Base-by-base conservation (phyloP, 2,113 vertebrate genomes). In the Ailuropoda melanoleuca region DNA sequence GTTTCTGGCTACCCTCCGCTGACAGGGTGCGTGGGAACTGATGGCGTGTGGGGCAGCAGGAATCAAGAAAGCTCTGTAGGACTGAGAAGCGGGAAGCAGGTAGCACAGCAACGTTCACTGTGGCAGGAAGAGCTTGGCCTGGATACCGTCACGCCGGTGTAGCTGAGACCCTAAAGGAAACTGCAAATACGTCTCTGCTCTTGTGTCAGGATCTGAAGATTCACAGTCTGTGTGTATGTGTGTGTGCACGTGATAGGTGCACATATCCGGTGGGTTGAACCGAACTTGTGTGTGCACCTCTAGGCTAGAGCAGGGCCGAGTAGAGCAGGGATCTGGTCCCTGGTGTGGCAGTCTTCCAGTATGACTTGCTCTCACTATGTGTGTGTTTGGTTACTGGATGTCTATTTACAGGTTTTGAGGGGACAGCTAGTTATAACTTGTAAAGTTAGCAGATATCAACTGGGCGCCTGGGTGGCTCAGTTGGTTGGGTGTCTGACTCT, bases 161-260 rank as follows among this genome's bases (percentile, higher is more conserved):
- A 31, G 81, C n/a, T 37, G 8, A 24, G 18, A 2, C 39, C 12
- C 1, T 31, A 14, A 23, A 34, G 12, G 64, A 24, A 26, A 43
- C 0, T 43, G 15, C 34, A 14, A 0, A 4, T 31, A 6, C 0
- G 1, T 62, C 26, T 7, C n/a, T 82, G 14, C 60, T 26, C 62
- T 74, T 4, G 26, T n/a, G 8, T 39, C 64, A 0, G 29, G 37
- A 24, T 4, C 29, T 81, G 21, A 14, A 8, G 74, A 66, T 53
- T 34, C 21, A 46, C 1, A 24, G 31, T 8, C 19, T 6, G 62
- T 66, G 53, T 8, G 26, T 48, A 31, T 4, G 4, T n/a, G 62
- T 55, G 34, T 48, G 15, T 6, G 18, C 7, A 0, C 1, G 23
- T 4, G 17, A 1, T 13, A 4, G 72, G 72, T 1, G 72, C 24